Conservation (phyloP, 1,140 invertebrate genomes). For the Aphelinus atriplicis region DNA sequence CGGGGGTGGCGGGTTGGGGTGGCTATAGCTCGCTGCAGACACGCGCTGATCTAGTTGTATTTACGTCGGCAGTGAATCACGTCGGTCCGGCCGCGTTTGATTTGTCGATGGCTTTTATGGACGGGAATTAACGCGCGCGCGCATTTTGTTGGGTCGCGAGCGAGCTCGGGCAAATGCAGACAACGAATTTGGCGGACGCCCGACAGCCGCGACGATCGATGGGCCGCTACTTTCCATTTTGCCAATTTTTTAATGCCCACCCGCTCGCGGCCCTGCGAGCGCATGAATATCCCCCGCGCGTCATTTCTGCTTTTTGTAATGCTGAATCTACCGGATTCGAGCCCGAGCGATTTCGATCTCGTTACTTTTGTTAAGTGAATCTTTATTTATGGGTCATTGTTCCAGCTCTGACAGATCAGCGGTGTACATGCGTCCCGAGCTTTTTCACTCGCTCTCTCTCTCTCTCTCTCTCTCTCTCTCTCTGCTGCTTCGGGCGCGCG, state of each 20-base stretch:
- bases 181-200: conserved; percentile 5
- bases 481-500: not conserved
- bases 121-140: conserved; percentile 63
- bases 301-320: conserved; percentile 37
- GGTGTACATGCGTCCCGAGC: conserved; percentile 32
- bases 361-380: conserved; percentile 35
- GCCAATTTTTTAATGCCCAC: conserved; percentile 57
- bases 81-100: conserved; percentile 58
- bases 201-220: conserved; percentile 47
- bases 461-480: not conserved
- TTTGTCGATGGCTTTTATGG: conserved; percentile 67
- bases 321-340: conserved; percentile 42
- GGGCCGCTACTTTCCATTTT: conserved; percentile 60
- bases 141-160: conserved; percentile 59
- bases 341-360: not conserved
- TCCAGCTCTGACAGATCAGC: conserved; percentile 35
- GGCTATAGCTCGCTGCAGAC: conserved; percentile 47
- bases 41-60: conserved; percentile 65
- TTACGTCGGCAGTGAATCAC: conserved; percentile 66
- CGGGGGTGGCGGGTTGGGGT: not conserved
- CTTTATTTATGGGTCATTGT: conserved; percentile 24
- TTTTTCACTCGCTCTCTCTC: conserved; percentile 6
- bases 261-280: not conserved
- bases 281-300: conserved; percentile 13
- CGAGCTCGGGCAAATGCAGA: conserved; percentile 52